Evolutionary conservation across 2,113 vertebrate genomes (phyloP).

Genomic region (Phaethornis superciliosus): DNA sequence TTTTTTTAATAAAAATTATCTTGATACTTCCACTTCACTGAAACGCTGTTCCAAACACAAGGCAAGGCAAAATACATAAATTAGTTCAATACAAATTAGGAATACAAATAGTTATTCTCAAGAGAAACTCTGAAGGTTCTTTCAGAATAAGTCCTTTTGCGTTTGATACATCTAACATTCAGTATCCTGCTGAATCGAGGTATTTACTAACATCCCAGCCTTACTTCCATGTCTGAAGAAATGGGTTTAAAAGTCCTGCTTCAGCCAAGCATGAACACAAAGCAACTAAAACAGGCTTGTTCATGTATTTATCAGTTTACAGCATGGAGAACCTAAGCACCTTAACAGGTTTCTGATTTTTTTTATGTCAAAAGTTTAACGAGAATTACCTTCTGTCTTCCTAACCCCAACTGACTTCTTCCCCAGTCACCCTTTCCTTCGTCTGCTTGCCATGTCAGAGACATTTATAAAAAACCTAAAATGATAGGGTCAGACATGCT

Average conservation of each 20-base stretch:
- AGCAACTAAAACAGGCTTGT: neutral
- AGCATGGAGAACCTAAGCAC: neutral
- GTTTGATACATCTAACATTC: neutral
- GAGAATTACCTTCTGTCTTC: neutral
- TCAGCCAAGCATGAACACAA: neutral
- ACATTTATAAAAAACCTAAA: neutral
- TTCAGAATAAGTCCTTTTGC: neutral
- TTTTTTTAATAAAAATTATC: neutral
- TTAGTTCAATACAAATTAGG: neutral
- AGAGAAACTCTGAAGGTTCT: neutral
- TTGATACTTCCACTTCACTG: neutral
- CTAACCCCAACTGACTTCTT: neutral
- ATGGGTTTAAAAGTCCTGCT: neutral
- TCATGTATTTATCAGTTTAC: neutral
- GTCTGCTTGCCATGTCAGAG: neutral
- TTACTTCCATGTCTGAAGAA: neutral
- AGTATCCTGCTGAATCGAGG: neutral
- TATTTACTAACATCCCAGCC: neutral
- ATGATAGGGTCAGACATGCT: neutral
- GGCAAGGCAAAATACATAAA: neutral
- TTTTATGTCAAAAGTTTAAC: slow-evolving; percentile 3
- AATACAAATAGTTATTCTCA: neutral
- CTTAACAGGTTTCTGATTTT: slow-evolving; percentile 5
- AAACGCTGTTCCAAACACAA: neutral
- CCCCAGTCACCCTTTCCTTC: neutral